Conservation (phyloP, 1,140 invertebrate species). For the Proales similis region DNA sequence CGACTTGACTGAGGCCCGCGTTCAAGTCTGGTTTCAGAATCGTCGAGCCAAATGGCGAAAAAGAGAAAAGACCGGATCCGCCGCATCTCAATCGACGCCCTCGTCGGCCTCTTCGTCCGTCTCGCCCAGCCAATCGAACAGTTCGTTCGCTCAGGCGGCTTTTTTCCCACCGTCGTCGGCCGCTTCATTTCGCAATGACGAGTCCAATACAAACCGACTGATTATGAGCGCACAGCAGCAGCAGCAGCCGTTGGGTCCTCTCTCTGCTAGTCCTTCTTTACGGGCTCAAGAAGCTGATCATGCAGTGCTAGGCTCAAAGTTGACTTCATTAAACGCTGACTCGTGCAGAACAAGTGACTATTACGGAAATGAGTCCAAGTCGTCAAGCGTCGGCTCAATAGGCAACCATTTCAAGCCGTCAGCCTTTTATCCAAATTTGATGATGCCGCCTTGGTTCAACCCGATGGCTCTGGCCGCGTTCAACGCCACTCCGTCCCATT, state of each 20-base stretch:
- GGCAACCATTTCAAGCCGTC: constrained; percentile 7
- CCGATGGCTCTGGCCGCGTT: neutral
- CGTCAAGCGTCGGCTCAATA: too few species aligned
- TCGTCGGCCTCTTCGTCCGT: constrained; percentile 10
- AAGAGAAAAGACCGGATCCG: constrained; percentile 76
- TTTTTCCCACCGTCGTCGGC: neutral
- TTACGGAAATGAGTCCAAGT: too few species aligned
- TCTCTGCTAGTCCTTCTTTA: neutral
- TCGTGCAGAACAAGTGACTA: too few species aligned
- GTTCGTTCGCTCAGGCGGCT: neutral
- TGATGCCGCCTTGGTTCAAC: constrained; percentile 37
- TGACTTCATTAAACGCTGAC: too few species aligned
- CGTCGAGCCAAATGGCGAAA: constrained; percentile 96
- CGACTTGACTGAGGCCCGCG: constrained; percentile 91
- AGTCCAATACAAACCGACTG: neutral
- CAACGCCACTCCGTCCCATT: constrained; percentile 32
- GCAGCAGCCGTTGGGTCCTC: neutral
- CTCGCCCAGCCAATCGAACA: neutral
- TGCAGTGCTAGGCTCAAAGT: constrained; percentile 11
- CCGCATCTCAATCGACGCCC: too few species aligned
- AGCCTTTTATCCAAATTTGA: neutral
- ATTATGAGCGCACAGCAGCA: neutral
- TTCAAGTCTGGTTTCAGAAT: constrained; percentile 99
- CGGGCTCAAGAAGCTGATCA: neutral
- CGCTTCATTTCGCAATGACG: neutral